phyloP scores from a whole-genome alignment of 1,140 invertebrate species.

The Drosophila hydei region DNA sequence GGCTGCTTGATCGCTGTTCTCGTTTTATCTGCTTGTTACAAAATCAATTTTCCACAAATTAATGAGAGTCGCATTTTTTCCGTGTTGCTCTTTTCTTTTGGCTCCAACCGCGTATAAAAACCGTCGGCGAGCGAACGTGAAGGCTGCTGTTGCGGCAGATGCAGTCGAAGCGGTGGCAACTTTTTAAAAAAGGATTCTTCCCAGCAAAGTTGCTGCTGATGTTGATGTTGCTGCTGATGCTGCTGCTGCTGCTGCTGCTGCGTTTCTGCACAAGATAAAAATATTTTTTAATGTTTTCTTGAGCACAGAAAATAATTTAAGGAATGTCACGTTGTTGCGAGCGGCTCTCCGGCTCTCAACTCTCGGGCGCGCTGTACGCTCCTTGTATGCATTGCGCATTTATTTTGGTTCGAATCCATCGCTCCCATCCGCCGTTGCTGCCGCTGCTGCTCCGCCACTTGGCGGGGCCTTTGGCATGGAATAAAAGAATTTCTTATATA shows the following conservation, averaged over 20 bases:
- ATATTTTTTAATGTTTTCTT: constrained; percentile 82
- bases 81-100: constrained; percentile 43
- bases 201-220: constrained; percentile 56
- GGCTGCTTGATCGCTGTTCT: constrained; percentile 25
- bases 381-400: constrained; percentile 74
- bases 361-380: constrained; percentile 43
- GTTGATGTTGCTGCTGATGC: background rate
- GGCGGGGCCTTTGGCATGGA: constrained; percentile 50
- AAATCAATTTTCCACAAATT: constrained; percentile 68
- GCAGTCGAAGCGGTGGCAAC: constrained; percentile 31
- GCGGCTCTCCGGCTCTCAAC: constrained; percentile 31
- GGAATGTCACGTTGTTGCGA: constrained; percentile 77
- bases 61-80: constrained; percentile 61
- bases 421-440: background rate
- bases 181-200: constrained; percentile 69
- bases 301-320: constrained; percentile 78
- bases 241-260: constrained; percentile 16
- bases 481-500: constrained; percentile 77
- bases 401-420: constrained; percentile 60
- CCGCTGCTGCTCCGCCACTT: constrained; percentile 13
- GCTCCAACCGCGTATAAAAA: constrained; percentile 10
- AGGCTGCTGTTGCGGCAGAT: constrained; percentile 23
- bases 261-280: constrained; percentile 71
- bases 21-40: constrained; percentile 53
- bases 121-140: background rate